phyloP scores from a whole-genome alignment of 2,797 vertebrate genomes.

The Sphaeramia orbicularis region DNA sequence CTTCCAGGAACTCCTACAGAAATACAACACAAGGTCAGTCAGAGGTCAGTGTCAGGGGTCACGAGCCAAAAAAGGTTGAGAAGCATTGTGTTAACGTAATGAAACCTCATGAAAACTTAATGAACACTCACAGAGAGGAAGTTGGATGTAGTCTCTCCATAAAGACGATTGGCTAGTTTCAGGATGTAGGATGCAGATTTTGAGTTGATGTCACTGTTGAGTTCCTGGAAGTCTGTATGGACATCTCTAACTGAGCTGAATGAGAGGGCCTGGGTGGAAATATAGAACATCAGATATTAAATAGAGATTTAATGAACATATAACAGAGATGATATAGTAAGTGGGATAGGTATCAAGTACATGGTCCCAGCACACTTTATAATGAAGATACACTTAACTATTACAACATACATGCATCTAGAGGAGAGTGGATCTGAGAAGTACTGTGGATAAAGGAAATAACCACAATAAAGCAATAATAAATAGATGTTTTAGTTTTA shows the following conservation, averaged over 20 bases:
- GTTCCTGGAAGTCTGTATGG: slow-evolving; percentile 86
- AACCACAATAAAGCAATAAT: no score
- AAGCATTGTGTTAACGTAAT: no score
- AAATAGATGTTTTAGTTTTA: no score
- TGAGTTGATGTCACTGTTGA: slow-evolving; percentile 88
- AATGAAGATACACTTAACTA: no score
- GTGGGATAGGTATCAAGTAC: no score
- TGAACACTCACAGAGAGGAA: slow-evolving; percentile 84
- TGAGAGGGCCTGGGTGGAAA: slow-evolving; percentile 67
- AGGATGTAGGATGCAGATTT: slow-evolving; percentile 85
- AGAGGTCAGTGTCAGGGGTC: neutral
- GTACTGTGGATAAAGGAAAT: no score
- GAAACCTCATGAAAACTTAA: no score
- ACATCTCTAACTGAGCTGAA: slow-evolving; percentile 78
- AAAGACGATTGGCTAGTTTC: slow-evolving; percentile 91
- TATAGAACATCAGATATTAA: slow-evolving; percentile 4
- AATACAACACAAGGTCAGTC: neutral
- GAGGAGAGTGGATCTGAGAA: no score
- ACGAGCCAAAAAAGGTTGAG: no score
- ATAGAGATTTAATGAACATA: no score
- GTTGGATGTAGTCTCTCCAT: slow-evolving; percentile 88
- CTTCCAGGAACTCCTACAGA: slow-evolving; percentile 88
- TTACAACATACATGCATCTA: neutral
- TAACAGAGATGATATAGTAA: neutral
- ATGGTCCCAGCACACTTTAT: no score